Conservation (phyloP, 2,797 vertebrate species). For the Linurgus olivaceus region DNA sequence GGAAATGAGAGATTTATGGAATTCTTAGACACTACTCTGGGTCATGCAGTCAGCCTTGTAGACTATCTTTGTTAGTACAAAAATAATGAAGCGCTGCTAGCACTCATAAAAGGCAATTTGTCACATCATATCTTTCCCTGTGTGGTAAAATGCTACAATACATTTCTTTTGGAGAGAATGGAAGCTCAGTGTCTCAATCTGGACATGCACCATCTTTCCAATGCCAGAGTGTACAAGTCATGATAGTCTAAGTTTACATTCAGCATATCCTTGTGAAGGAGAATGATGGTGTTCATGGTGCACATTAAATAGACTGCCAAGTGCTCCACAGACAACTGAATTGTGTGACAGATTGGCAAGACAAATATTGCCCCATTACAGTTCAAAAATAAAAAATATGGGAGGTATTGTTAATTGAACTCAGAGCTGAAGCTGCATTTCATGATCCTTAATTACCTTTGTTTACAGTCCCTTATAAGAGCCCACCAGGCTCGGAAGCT, state of each 20-base stretch:
- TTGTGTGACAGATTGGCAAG: neutral
- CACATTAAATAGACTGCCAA: neutral
- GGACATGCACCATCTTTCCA: neutral
- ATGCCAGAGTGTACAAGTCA: neutral
- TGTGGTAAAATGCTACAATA: neutral
- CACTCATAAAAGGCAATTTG: neutral
- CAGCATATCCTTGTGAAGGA: neutral
- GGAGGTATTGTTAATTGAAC: neutral
- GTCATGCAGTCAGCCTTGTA: neutral
- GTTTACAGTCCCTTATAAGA: neutral
- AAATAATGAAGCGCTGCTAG: neutral
- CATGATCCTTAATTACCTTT: neutral
- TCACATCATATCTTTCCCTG: neutral
- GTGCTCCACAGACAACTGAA: neutral
- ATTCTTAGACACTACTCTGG: neutral
- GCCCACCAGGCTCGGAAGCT: neutral
- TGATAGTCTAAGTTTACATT: neutral
- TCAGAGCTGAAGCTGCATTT: neutral
- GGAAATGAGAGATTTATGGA: neutral
- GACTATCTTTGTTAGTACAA: neutral
- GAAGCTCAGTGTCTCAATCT: neutral
- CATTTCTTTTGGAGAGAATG: neutral
- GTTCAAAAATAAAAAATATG: neutral
- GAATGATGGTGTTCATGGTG: neutral
- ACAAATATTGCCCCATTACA: neutral